Evolutionary conservation across 2,113 vertebrate genomes (phyloP), one percentile per base, ranked within the genome.

Genomic region (Chaetops frenatus): DNA sequence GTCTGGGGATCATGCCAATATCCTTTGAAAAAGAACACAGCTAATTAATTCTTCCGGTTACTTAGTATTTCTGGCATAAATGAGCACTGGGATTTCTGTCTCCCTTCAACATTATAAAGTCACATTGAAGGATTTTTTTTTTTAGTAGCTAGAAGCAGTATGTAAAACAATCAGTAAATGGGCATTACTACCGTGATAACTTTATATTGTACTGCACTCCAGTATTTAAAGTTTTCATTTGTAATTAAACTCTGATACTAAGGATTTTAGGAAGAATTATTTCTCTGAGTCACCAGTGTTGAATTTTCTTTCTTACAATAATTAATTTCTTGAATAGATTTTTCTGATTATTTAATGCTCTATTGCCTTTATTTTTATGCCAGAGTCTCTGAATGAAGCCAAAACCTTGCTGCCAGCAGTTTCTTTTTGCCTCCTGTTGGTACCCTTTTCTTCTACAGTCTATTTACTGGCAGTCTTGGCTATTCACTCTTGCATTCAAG

Each of bases 41-140:
- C 91, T 97, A 97, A 94, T 97, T 97, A 97, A 95, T 93, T 83
- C 82, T 88, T 97, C 96, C 90, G 93, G 94, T 97, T 97, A 92
- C 91, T 98, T 96, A 92, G 89, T 82, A 50, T 95, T 89, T 94
- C 85, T 95, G 88, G 67, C 87, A 85, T 85, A 85, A 88, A 81
- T 71, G 76, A 92, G 72, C 76, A 21, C 38, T 81, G 71, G 62
- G 69, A n/a, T 88, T 71, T 88, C 81, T 66, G 15, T 91, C 42
- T 85, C 35, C 86, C 12, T 66, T 57, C 25, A 64, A 8, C 31
- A 56, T 79, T 65, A 21, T 67, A 50, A 91, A 89, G 47, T 89
- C 69, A 66, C 45, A 74, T 19, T 56, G 56, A 74, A 95, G 20
- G 25, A 11, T 66, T 24, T n/a, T 24, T 57, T 28, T 42, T 42